Evolutionary conservation across 2,113 vertebrate genomes (phyloP).

Genomic region (Balaeniceps rex): DNA sequence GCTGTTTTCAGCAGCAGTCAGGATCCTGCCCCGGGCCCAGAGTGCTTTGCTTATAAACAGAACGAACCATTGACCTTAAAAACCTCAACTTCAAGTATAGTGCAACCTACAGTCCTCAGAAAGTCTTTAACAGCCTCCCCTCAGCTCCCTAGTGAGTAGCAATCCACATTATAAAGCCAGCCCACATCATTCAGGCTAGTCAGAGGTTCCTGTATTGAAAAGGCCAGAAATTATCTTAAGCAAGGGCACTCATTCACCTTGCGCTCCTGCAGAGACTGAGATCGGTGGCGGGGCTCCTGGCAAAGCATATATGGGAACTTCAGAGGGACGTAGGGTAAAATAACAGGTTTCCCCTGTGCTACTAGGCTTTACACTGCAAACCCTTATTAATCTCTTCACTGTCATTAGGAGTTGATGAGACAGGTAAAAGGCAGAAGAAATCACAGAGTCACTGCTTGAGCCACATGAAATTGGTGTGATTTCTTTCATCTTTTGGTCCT

Average conservation of each 20-base stretch:
- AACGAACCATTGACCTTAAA: conserved; percentile 29
- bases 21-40: not conserved
- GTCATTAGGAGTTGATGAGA: not conserved
- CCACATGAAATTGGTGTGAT: not conserved
- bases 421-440: conserved; percentile 13
- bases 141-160: conserved; percentile 32
- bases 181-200: not conserved
- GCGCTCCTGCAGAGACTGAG: not conserved
- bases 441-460: not conserved
- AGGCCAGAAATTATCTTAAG: conserved; percentile 28
- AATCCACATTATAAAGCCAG: not conserved
- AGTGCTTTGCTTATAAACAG: conserved; percentile 12
- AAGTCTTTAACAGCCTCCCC: conserved; percentile 33
- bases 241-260: conserved; percentile 30
- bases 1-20: not conserved
- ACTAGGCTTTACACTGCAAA: not conserved
- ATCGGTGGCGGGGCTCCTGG: not conserved
- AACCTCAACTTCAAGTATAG: conserved; percentile 31
- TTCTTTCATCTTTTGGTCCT: conserved; percentile 3
- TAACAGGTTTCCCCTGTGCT: not conserved
- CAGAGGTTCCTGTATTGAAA: conserved; percentile 33
- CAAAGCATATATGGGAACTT: not conserved
- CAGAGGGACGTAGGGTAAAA: not conserved
- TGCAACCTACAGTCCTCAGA: conserved; percentile 39
- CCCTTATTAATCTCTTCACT: not conserved